Percentiles rank a stretch among this genome's conserved stretches.
Conservation (phyloP, 2,888 invertebrate species). For the Lepeophtheirus nordmannii region DNA sequence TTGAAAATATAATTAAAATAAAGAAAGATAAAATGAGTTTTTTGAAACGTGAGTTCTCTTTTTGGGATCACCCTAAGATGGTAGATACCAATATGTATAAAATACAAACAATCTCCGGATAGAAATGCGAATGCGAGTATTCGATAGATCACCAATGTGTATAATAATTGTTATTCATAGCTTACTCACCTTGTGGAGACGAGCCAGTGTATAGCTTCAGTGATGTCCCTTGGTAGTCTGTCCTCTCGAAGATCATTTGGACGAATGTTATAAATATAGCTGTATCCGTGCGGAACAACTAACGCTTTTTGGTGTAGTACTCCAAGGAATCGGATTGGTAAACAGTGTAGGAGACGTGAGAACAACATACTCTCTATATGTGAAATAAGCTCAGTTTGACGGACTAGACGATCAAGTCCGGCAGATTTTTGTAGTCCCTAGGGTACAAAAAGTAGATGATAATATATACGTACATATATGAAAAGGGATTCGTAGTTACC, state of each 20-base stretch:
- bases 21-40: too few species aligned
- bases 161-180: not conserved
- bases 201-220: slow-evolving; percentile 54
- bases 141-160: too few species aligned
- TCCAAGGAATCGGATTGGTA: slow-evolving; percentile 20
- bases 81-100: too few species aligned
- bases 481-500: slow-evolving; percentile 7
- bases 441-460: slow-evolving; percentile 31
- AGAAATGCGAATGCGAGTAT: too few species aligned
- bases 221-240: slow-evolving; percentile 55
- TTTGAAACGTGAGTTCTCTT: too few species aligned
- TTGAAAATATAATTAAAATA: too few species aligned
- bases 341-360: slow-evolving; percentile 26
- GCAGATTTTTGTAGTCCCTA: slow-evolving; percentile 43
- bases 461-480: too few species aligned
- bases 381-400: slow-evolving; percentile 64
- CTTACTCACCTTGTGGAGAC: slow-evolving; percentile 38
- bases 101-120: too few species aligned
- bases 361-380: slow-evolving; percentile 68
- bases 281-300: slow-evolving; percentile 55
- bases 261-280: slow-evolving; percentile 54
- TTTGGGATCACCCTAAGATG: too few species aligned
- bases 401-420: slow-evolving; percentile 58
- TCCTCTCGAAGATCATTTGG: slow-evolving; percentile 69
- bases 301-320: slow-evolving; percentile 54